Evolutionary conservation across 2,797 vertebrate species (phyloP), one percentile per base, ranked within the genome.

Genomic region (Danio jaintianensis): DNA sequence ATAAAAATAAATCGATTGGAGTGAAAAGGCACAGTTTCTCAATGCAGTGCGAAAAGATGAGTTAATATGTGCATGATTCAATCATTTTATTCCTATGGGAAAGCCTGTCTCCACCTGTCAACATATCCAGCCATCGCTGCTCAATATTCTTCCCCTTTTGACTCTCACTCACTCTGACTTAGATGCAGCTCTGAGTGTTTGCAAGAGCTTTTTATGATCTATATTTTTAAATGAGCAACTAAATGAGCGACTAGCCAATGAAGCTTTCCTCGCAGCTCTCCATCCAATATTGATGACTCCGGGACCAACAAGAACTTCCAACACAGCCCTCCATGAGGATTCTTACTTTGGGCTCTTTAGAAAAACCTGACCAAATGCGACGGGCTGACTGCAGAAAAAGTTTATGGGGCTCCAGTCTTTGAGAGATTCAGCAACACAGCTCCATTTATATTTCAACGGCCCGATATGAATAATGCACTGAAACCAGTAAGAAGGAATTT

Each of bases 381-480:
- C 82, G 84, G 86, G 73, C 85, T 88, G 75, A 81, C 84, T 83
- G 85, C 83, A 75, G 84, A 81, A 81, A n/a, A 88, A 87, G 87
- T 79, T 75, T 89, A 90, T 84, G 81, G 83, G 88, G 87, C 87
- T 85, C 76, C 18, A 63, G 84, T 86, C 88, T 88, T 45, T 83
- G 87, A 81, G 90, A 91, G 86, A 89, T 93, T 89, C 89, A 88
- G 91, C 91, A 94, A 92, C 92, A 90, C 86, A 53, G 88, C 91
- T 91, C 84, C 94, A 95, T 96, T 94, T 91, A 96, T 96, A 96
- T 96, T 96, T 96, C 94, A 97, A 89, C 89, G 90, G 86, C 86
- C 86, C 88, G 86, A 89, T 94, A 96, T 97, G 94, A 96, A 97
- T 96, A 96, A 97, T 96, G 95, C 94, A 96, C 94, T 91, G 88